Evolutionary conservation across 1,140 invertebrate species (phyloP).

Genomic region (Neotoxoptera formosana): DNA sequence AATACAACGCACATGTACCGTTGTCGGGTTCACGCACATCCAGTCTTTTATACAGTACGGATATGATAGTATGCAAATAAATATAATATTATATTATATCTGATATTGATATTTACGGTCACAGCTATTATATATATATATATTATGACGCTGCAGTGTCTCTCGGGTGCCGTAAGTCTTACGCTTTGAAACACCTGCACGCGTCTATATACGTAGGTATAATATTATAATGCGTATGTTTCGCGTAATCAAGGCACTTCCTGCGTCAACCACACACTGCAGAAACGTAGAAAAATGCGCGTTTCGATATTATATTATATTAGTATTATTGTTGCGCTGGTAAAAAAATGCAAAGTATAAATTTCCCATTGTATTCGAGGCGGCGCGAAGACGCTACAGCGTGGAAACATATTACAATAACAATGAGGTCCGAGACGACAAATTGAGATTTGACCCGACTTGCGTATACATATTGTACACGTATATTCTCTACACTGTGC

Average conservation of each 20-base stretch:
- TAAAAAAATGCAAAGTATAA: background rate
- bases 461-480: no score
- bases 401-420: background rate
- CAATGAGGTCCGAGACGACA: background rate
- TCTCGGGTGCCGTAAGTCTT: background rate
- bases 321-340: background rate
- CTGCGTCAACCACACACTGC: background rate
- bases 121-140: no score
- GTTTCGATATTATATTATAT: background rate
- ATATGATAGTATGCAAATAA: background rate
- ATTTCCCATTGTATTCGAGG: background rate
- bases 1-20: background rate
- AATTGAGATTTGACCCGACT: constrained; percentile 1
- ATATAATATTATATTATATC: background rate
- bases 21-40: background rate
- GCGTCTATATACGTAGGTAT: no score
- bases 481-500: background rate
- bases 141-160: background rate
- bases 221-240: background rate
- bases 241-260: background rate
- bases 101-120: background rate
- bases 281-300: background rate
- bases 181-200: background rate
- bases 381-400: no score
- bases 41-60: background rate